phyloP scores from a whole-genome alignment of 2,113 vertebrate species.

The Loxodonta africana region DNA sequence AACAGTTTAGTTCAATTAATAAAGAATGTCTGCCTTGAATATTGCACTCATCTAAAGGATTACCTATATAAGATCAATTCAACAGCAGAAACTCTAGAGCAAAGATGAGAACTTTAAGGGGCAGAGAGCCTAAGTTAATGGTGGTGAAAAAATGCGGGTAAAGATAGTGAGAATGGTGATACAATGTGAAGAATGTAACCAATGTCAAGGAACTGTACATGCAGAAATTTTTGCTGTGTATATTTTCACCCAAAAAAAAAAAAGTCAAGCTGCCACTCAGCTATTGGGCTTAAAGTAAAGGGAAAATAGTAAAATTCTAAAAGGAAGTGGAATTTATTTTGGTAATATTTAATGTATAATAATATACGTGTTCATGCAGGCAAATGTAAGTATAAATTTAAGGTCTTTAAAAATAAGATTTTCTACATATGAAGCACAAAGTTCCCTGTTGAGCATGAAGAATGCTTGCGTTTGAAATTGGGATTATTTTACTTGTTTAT shows the following conservation, averaged over 20 bases:
- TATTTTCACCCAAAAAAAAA: neutral
- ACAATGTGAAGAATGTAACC: neutral
- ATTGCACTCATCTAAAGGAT: neutral
- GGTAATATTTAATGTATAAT: constrained; percentile 23
- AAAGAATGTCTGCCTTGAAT: neutral
- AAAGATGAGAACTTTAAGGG: neutral
- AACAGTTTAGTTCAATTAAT: neutral
- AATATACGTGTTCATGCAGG: neutral
- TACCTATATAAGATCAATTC: neutral
- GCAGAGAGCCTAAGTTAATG: neutral
- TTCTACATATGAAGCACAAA: neutral
- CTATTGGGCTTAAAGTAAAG: constrained; percentile 40
- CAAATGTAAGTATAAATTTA: constrained; percentile 3
- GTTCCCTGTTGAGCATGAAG: neutral
- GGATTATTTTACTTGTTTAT: neutral
- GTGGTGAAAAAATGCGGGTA: neutral
- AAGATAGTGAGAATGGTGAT: neutral
- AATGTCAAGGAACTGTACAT: neutral
- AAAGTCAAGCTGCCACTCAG: neutral
- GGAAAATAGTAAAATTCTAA: constrained; percentile 5
- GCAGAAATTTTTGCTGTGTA: neutral
- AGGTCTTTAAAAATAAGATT: neutral
- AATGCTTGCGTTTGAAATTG: neutral
- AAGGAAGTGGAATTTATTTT: constrained; percentile 37
- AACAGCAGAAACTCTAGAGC: neutral